Base-by-base conservation (phyloP, 1,140 invertebrate species). In the Magallana ariakensis region DNA sequence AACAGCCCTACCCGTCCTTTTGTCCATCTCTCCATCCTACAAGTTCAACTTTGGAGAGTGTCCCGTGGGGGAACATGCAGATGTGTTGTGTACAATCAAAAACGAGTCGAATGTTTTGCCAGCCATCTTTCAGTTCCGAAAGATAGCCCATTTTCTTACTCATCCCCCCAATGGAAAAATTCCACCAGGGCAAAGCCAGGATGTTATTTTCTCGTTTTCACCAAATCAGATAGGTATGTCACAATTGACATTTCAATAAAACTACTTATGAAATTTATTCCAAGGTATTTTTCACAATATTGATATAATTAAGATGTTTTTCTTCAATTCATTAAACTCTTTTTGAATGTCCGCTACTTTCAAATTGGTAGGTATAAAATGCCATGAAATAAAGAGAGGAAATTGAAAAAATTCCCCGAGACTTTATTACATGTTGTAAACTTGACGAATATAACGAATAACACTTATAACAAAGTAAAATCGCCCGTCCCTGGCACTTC, bases 21-120 rank as follows among this genome's bases (percentile, higher is more conserved):
- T 95, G 16, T 85, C 90, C 60, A 90, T 94, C 11, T 89, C 90
- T n/a, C 94, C 94, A 13, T 80, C 90, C 8, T 85, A 88, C 26
- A 92, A 91, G 70, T 92, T 92, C 83, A 92, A 95, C 84, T 95
- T 95, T 91, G 94, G 93, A 10, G 92, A 93, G 85, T 94, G 93
- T 87, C 91, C 90, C 46, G 92, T 94, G 11, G 94, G 93, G 8
- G 93, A 94, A 87, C 92, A 93, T 91, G 92, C 91, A 22, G 93
- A 94, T 87, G 88, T 92, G 11, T 56, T 92, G 22, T 94, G 92
- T 86, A 92, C 90, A 0, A 89, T 95, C 19, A 91, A 90, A 83
- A 95, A 95, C 85, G 91, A 94, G 57, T 95, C 94, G 0, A 81
- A 88, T 15, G 90, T 92, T 33, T 89, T 95, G 58, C 92, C 94